Base-by-base conservation (phyloP, 2,888 invertebrate species). In the Linyphia triangularis region DNA sequence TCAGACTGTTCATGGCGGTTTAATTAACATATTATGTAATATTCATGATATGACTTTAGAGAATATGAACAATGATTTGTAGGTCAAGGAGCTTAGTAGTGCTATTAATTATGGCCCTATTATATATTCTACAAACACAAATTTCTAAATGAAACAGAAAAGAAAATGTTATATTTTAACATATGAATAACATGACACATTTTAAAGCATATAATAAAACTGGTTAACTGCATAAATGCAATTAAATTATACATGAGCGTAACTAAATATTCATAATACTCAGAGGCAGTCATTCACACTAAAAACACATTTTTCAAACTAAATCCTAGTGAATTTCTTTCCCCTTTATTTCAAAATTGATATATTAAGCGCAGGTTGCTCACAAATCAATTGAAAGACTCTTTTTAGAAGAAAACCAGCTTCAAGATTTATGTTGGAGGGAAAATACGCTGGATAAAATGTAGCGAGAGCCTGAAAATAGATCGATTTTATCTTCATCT, bases 401-500 rank as follows among this genome's bases (percentile, higher is more conserved):
- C 51, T 5, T 16, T 9, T n/a, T 51, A 51, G 16, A 51, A n/a
- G 5, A 33, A 9, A 33, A 4, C 33, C 33, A 33, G 51, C 51
- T 9, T 51, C 51, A 51, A 72, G 26, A 72, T 72, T 72, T 72
- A 72, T 72, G 26, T 72, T 19, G 51, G 28, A 72, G n/a, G 9
- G 51, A 30, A 51, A 28, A 59, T 30, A 30, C 61, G 5, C 75
- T 37, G 10, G n/a, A 16, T 61, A 26, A 59, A 75, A 59, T 22
- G 77, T n/a, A 33, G 67, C 30, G 10, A 33, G 19, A 19, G 30
- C 30, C n/a, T 33, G 33, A 63, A 61, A 77, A 77, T 16, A n/a
- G 57, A 77, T 77, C 40, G 63, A 77, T 63, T 77, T 40, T 73
- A 73, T 69, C 65, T 69, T 72, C 72, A 72, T 57, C 82, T 82